Evolutionary conservation across 2,888 invertebrate genomes (phyloP), one percentile per base, ranked within the genome.

Genomic region (Troglohyphantes excavatus): DNA sequence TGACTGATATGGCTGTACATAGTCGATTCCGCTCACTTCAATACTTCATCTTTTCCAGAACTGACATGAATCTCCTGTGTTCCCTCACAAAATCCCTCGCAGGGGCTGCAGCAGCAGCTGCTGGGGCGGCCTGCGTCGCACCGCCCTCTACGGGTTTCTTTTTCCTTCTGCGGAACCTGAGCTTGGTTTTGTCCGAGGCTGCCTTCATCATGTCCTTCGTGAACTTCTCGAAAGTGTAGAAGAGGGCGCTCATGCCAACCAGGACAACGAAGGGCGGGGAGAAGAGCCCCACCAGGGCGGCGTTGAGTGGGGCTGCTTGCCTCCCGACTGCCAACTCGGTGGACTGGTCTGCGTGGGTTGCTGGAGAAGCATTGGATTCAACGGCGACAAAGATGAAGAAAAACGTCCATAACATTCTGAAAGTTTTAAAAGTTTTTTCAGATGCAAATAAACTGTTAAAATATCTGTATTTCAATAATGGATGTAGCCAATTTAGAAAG

Each of bases 211-310:
- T 72, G 39, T 90, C 89, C 53, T 76, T 90, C 13, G 82, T 29
- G 53, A 90, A 90, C n/a, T 83, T 90, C 29, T 90, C 89, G 33
- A 90, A 70, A 0, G 89, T 90, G 23, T 90, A 76, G 9, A 68
- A 39, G 3, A 90, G 27, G 1, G 83, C 83, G 23, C 72, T 68
- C 72, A 90, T 65, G 43, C 89, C 68, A 3, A 90, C 59, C 23
- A 84, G 19, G 3, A 83, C 63, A 5, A 90, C 63, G 21, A 83
- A 72, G 0, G 89, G 89, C 0, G 89, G 89, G 7, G 89, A 67
- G 46, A 90, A 90, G 33, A 90, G 72, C 19, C 89, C 89, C 0
- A 70, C 72, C 2, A 90, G 72, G 0, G 89, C 89, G 2, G 83
- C 83, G 27, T 78, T 72, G 29, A 90, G 13, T 0, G 89, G 83